Evolutionary conservation across 2,888 invertebrate genomes (phyloP), one percentile per base, ranked within the genome.

Genomic region (Exephanes ischioxanthus): DNA sequence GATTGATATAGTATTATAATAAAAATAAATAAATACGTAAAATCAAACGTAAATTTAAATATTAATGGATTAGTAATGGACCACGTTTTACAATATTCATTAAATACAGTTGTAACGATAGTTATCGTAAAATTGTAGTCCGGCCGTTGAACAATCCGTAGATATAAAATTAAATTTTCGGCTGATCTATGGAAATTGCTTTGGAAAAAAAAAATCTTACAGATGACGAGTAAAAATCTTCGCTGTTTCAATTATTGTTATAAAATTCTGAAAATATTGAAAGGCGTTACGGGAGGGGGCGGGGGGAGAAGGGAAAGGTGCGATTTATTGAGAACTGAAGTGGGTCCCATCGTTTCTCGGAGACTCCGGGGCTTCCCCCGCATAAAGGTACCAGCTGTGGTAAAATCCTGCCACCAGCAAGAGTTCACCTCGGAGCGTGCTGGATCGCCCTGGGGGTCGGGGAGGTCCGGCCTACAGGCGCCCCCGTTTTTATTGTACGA

Each of bases 381-480:
- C 75, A 82, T 83, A 85, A 85, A 83, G 71, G 80, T 68, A 79
- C 71, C 58, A 71, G 71, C 53, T 41, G 68, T 41, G 58, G 80
- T 68, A 80, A 73, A 83, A 72, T 72, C 51, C 45, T 51, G 82
- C 80, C 76, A 83, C 79, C 83, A 83, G 85, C 80, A 76, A 80
- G 26, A 55, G 19, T 71, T n/a, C 37, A 41, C 58, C n/a, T 70
- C 41, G 55, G 26, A 58, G 48, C 33, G 70, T 76, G 41, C 75
- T 85, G 48, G 73, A 55, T 67, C 51, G 45, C 19, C 45, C 33
- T n/a, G 9, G 26, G 33, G 45, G 30, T 26, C 41, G 41, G 41
- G 22, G 61, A 61, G 30, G 26, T 55, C n/a, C n/a, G n/a, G 37
- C 26, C 66, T 26, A 45, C n/a, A 79, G 85, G 85, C 85, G 85